Evolutionary conservation across 2,797 vertebrate genomes (phyloP), one percentile per base, ranked within the genome.

Genomic region (Psittacula derbiana): DNA sequence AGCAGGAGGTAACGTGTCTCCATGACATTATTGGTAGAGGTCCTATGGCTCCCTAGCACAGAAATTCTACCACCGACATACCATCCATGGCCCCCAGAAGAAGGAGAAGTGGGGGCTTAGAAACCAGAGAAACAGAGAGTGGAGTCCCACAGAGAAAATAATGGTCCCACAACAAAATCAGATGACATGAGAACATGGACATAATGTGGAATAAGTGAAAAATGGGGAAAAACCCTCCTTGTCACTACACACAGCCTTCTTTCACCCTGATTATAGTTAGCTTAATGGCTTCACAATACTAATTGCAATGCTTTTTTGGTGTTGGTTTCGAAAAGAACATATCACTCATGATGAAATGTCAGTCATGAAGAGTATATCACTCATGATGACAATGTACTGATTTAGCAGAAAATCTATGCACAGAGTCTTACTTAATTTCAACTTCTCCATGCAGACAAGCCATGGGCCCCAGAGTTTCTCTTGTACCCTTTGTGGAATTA

Each of bases 231-330:
- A 70, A 15, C 5, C 1, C 6, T 80, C 23, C 28, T 88, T 72
- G 4, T 3, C n/a, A 16, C 16, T 61, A 67, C 8, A 28, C 44
- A 53, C 14, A 5, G 3, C 18, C 49, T 86, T 16, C 31, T 27
- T 14, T 88, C 19, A 47, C 27, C 31, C 44, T 46, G 90, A 1
- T 20, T 88, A 71, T 14, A 92, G 41, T 21, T 57, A 49, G 8
- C 43, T 90, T 71, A 61, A 88, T 53, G 19, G 44, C 93, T 95
- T 92, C 88, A 75, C 76, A 92, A 88, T 69, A 74, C 31, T 88
- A 80, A 72, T 65, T 86, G 41, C 57, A 94, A 49, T 72, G 58
- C 10, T 90, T 78, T 87, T 69, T 80, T 86, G 33, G 33, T 71
- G 73, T 57, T 92, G 80, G 31, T 88, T 92, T 90, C 81, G 44